These are phyloP conservation scores for Rhingia campestris DNA, from an alignment of 2,888 invertebrate species.

Conservation along the genomic window DNA sequence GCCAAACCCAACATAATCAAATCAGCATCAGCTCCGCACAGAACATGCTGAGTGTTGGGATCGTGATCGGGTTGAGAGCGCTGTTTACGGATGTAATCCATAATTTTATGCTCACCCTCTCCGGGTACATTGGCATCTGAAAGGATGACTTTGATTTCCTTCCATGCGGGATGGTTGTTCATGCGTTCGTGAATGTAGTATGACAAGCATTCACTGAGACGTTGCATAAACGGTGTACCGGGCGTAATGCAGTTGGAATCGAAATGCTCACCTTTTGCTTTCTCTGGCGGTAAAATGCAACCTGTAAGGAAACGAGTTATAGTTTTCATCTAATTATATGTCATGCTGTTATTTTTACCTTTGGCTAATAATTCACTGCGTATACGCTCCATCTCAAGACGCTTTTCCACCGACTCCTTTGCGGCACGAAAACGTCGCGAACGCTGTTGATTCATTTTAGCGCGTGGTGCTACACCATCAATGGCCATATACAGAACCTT, in stretches of 20 bases:
- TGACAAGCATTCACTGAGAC: constrained; percentile 90
- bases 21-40: constrained; percentile 99
- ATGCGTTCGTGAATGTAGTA: constrained; percentile 83
- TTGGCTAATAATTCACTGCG: constrained; percentile 88
- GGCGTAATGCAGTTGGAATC: constrained; percentile 99
- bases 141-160: constrained; percentile 95
- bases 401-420: constrained; percentile 95
- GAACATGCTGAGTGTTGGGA: constrained; percentile 98
- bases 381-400: constrained; percentile 91
- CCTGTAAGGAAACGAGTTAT: constrained; percentile 79
- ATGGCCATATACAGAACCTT: constrained; percentile 99
- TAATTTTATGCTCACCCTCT: constrained; percentile 99
- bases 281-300: constrained; percentile 91
- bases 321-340: neutral
- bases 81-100: constrained; percentile 99
- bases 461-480: constrained; percentile 99
- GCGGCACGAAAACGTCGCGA: constrained; percentile 98
- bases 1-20: constrained; percentile 99
- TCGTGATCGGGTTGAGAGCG: constrained; percentile 97
- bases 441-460: constrained; percentile 99
- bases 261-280: constrained; percentile 96
- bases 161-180: constrained; percentile 98
- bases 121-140: constrained; percentile 99
- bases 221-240: constrained; percentile 98
- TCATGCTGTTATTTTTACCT: constrained; percentile 79